Conservation (phyloP, 2,797 vertebrate genomes). For the Brachymystax lenok region DNA sequence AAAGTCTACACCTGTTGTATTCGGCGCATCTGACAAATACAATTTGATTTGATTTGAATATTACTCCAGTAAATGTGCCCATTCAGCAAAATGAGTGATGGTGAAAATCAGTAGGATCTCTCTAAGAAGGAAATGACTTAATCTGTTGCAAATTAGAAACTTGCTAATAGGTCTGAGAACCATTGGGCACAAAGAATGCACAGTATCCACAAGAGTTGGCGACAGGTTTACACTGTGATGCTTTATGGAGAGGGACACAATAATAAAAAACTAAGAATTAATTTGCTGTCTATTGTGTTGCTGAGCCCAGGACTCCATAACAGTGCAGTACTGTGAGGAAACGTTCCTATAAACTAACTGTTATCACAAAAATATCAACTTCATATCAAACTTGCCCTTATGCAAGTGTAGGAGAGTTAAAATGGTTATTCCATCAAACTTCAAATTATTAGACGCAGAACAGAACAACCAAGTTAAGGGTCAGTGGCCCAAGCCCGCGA, state of each 20-base stretch:
- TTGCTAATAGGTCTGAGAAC: conserved; percentile 24
- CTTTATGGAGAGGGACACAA: conserved; percentile 1
- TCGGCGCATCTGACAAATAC: too few relatives aligned
- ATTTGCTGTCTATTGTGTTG: neutral
- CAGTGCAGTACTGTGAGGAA: neutral
- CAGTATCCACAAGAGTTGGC: too few relatives aligned
- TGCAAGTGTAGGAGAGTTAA: neutral
- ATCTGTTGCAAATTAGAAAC: conserved; percentile 40
- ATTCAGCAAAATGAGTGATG: conserved; percentile 28
- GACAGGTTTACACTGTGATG: too few relatives aligned
- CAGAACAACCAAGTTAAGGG: too few relatives aligned
- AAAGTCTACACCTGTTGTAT: too few relatives aligned
- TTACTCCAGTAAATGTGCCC: conserved; percentile 28
- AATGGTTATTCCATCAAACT: too few relatives aligned
- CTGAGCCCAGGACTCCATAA: neutral
- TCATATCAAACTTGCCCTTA: neutral
- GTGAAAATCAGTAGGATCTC: conserved; percentile 35
- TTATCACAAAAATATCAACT: neutral
- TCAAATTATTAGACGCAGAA: too few relatives aligned
- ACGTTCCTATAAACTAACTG: neutral
- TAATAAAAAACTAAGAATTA: neutral
- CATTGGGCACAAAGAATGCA: too few relatives aligned
- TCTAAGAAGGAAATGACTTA: conserved; percentile 27
- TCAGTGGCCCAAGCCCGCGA: too few relatives aligned
- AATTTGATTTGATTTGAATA: conserved; percentile 16